Evolutionary conservation across 64 coral and sea anemone genomes (phyloP).

Genomic region (Montipora foliosa): DNA sequence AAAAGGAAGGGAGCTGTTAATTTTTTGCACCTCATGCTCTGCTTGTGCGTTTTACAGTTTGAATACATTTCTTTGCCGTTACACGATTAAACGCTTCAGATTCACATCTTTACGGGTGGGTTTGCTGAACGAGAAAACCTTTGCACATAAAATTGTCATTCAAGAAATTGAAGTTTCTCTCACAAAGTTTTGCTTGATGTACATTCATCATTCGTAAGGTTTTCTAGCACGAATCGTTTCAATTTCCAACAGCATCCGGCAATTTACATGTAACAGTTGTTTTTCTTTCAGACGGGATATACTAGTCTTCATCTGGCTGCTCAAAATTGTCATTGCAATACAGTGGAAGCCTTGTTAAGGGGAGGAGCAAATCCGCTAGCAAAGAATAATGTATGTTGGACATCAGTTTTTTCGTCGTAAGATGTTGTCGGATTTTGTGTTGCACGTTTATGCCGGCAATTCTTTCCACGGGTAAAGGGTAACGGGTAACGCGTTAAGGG

Average conservation of each 20-base stretch:
- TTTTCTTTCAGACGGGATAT: conserved; percentile 69
- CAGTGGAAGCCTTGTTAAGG: conserved; percentile 66
- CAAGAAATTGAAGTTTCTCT: neutral
- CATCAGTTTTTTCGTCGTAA: too few species aligned
- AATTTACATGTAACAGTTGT: neutral
- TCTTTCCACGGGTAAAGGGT: too few species aligned
- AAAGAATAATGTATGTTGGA: conserved; percentile 86
- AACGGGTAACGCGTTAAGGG: too few species aligned
- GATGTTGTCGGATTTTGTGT: too few species aligned
- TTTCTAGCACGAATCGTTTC: too few species aligned
- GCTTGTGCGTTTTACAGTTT: too few species aligned
- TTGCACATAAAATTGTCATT: neutral
- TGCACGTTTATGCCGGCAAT: neutral
- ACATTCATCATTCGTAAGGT: neutral
- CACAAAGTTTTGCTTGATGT: neutral
- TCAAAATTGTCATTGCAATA: conserved; percentile 77
- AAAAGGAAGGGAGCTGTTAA: too few species aligned
- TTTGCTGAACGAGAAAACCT: too few species aligned
- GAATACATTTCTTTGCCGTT: too few species aligned
- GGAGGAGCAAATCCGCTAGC: conserved; percentile 59
- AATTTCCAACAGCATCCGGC: neutral
- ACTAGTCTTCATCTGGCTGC: conserved; percentile 81
- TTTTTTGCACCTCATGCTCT: too few species aligned
- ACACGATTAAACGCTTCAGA: too few species aligned
- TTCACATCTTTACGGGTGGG: too few species aligned